Base-by-base conservation (phyloP, 2,888 invertebrate genomes). In the Sipha maydis region DNA sequence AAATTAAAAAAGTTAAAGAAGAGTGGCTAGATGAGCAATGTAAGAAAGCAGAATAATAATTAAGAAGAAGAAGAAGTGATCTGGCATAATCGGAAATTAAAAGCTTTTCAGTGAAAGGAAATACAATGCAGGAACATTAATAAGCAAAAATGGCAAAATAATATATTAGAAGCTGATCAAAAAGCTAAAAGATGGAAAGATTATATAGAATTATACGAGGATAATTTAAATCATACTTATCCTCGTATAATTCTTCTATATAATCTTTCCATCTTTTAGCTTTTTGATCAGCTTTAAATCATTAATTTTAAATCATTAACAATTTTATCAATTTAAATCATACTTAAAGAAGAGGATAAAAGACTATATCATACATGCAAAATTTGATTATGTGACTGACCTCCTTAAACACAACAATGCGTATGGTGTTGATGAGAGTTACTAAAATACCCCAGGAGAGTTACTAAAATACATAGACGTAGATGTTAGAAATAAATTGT, bases 161-260 rank as follows among this genome's bases (percentile, higher is more conserved):
- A 0, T 85, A 85, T 31, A n/a, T n/a, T n/a, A n/a, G n/a, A n/a
- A n/a, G n/a, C n/a, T n/a, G n/a, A n/a, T n/a, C n/a, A n/a, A n/a
- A n/a, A n/a, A 56, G 41, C 67, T 61, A 69, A 76, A 76, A 76
- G 28, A 76, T 85, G 69, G 69, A 76, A 76, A 85, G 61, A 85
- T 78, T 79, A 85, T 67, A 31, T 85, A 11, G 85, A 79, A 85
- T 41, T 73, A 67, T 85, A 85, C 19, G 79, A 85, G 41, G 48
- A 69, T 78, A 69, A 79, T 38, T 76, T 69, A 79, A 85, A 34
- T 76, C n/a, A n/a, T n/a, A n/a, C n/a, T 79, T 69, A 78, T 69
- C 48, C 41, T 85, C 79, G 19, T 85, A 85, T 67, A 73, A 41
- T 85, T 79, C 85, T 11, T n/a, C n/a, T n/a, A 85, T 31, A 67